Conservation (phyloP, 2,113 vertebrate genomes). For the Willisornis vidua region DNA sequence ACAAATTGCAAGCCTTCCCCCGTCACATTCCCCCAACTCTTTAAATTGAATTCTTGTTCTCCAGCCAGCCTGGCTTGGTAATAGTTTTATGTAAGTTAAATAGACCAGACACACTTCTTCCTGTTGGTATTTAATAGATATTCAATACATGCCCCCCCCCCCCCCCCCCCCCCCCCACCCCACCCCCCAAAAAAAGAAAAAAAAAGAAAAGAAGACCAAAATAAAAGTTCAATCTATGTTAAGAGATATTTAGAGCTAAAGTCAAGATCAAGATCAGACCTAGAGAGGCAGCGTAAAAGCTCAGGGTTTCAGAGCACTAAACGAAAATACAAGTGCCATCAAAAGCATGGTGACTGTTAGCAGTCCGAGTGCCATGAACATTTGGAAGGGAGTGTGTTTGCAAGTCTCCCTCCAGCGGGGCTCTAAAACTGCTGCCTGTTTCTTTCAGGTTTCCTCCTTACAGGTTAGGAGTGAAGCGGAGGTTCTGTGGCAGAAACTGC, state of each 20-base stretch:
- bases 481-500: neutral
- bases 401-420: neutral
- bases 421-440: neutral
- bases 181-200: neutral
- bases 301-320: neutral
- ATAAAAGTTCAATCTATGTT: neutral
- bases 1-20: neutral
- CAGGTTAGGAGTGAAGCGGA: rapidly evolving
- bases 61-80: slow-evolving; percentile 32
- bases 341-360: rapidly evolving
- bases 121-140: slow-evolving; percentile 5
- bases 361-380: rapidly evolving
- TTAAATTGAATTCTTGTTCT: slow-evolving; percentile 40
- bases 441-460: rapidly evolving
- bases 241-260: neutral
- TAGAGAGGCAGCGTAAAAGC: neutral
- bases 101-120: slow-evolving; percentile 17
- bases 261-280: neutral
- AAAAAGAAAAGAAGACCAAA: too few species aligned
- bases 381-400: rapidly evolving
- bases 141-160: neutral
- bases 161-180: too few species aligned
- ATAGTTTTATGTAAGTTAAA: slow-evolving; percentile 22
- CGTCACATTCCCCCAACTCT: neutral
- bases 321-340: rapidly evolving